phyloP scores from a whole-genome alignment of 2,888 invertebrate genomes.

The Cactoblastis cactorum region DNA sequence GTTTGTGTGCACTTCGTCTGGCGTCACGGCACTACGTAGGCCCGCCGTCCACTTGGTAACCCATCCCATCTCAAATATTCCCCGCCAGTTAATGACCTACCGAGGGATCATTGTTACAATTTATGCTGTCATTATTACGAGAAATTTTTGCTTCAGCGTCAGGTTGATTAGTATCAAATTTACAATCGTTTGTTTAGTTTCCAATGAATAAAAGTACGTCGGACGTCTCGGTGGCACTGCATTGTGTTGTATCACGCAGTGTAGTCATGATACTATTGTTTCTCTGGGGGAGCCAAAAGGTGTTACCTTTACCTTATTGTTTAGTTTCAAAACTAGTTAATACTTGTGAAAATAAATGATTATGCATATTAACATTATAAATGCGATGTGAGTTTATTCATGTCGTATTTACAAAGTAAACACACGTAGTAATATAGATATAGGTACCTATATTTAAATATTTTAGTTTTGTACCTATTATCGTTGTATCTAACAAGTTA shows the following conservation, averaged over 20 bases:
- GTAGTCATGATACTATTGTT: constrained; percentile 3
- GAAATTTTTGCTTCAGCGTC: constrained; percentile 1
- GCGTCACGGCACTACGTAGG: constrained; percentile 36
- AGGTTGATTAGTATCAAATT: constrained; percentile 6
- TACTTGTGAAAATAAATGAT: neutral
- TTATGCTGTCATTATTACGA: neutral
- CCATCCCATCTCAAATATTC: constrained; percentile 19
- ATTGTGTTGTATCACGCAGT: neutral
- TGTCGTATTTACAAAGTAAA: too few relatives aligned
- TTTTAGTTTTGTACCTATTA: too few relatives aligned
- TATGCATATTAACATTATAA: neutral
- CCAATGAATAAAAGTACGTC: neutral
- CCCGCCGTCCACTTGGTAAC: constrained; percentile 33
- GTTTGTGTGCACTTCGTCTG: constrained; percentile 36
- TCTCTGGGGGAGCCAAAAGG: neutral
- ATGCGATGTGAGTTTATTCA: too few relatives aligned
- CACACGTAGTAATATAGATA: too few relatives aligned
- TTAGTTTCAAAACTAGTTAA: neutral
- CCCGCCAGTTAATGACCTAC: constrained; percentile 16
- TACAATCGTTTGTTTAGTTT: neutral
- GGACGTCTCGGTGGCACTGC: neutral
- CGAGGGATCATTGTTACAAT: constrained; percentile 14
- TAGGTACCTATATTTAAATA: too few relatives aligned
- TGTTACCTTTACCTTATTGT: constrained; percentile 2
- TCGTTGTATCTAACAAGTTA: too few relatives aligned